These are phyloP conservation scores for Macrophya annulata DNA, from an alignment of 2,888 invertebrate species.

Conservation along the genomic window DNA sequence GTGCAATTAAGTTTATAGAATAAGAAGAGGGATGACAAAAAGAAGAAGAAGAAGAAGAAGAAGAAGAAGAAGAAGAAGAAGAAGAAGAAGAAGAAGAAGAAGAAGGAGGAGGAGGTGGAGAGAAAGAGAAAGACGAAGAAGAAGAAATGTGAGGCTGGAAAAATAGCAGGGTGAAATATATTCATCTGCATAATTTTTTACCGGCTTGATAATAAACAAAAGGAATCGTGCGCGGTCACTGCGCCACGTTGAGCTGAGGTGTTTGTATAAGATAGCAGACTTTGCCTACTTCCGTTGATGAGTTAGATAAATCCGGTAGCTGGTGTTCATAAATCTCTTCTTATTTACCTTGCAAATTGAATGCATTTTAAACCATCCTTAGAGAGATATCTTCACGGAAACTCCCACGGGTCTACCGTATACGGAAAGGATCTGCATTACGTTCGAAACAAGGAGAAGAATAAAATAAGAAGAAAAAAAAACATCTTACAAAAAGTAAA, in stretches of 20 bases:
- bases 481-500: background rate
- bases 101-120: too few species aligned
- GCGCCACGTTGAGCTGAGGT: background rate
- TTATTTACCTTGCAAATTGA: constrained; percentile 64
- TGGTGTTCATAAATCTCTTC: constrained; percentile 59
- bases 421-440: background rate
- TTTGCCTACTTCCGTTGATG: constrained; percentile 45
- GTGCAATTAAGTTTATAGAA: background rate
- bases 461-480: too few species aligned
- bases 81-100: background rate
- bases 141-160: background rate
- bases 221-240: constrained; percentile 16
- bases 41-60: background rate
- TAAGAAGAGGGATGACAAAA: background rate
- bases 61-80: background rate
- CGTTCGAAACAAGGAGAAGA: background rate
- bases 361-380: constrained; percentile 55
- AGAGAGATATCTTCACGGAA: background rate
- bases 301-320: constrained; percentile 45
- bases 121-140: background rate
- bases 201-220: constrained; percentile 21
- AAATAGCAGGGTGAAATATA: constrained; percentile 13
- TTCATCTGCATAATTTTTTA: constrained; percentile 35
- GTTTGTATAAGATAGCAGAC: constrained; percentile 50
- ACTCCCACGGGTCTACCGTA: background rate